Evolutionary conservation across 2,113 vertebrate genomes (phyloP).

Genomic region (Stegastes partitus): DNA sequence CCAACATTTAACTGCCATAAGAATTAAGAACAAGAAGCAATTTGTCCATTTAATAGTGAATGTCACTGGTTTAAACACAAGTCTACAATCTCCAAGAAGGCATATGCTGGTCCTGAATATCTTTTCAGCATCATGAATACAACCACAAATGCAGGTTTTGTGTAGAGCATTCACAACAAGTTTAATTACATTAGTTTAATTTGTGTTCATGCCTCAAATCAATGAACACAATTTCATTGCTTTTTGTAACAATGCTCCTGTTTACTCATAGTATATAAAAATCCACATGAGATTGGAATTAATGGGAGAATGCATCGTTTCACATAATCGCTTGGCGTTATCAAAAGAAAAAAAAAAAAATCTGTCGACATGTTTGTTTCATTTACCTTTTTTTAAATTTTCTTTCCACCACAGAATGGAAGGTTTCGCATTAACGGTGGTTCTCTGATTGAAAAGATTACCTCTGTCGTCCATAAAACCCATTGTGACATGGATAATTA

Average conservation of each 20-base stretch:
- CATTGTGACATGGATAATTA: neutral
- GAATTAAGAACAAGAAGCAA: neutral
- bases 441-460: neutral
- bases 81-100: slow-evolving; percentile 31
- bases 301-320: slow-evolving; percentile 44
- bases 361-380: neutral
- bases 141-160: slow-evolving; percentile 17
- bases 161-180: slow-evolving; percentile 27
- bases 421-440: neutral
- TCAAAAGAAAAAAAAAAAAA: neutral
- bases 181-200: slow-evolving; percentile 68
- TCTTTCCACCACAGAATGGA: neutral
- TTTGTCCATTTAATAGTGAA: slow-evolving; percentile 26
- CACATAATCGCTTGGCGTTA: slow-evolving; percentile 5
- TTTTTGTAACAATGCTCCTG: slow-evolving; percentile 46
- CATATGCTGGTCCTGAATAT: slow-evolving; percentile 37
- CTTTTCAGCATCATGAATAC: slow-evolving; percentile 45
- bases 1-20: neutral
- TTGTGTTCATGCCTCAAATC: slow-evolving; percentile 43
- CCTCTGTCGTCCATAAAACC: neutral
- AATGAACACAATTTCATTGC: slow-evolving; percentile 43
- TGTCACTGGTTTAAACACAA: neutral
- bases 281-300: slow-evolving; percentile 32
- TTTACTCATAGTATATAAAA: slow-evolving; percentile 48
- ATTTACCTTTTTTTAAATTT: slow-evolving; percentile 7